Evolutionary conservation across 2,113 vertebrate species (phyloP), one percentile per base, ranked within the genome.

Genomic region (Zonotrichia leucophrys): DNA sequence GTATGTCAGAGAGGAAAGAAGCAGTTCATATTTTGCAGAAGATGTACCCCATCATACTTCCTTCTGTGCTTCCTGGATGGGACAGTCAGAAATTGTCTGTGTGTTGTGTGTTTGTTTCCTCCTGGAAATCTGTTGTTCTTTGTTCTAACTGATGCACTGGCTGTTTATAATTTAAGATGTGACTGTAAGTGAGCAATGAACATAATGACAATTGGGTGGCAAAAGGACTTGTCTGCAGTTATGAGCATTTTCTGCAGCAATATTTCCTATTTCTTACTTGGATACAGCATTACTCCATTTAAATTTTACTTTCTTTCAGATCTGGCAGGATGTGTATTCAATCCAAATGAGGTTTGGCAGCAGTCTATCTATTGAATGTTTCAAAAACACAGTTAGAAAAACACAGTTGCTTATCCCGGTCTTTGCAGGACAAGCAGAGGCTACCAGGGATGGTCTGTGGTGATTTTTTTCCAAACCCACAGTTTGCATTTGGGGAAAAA

Each of bases 301-400:
- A 52, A 90, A 44, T 96, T 92, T 60, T 52, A 64, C 74, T 96
- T 96, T 93, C 73, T 78, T 68, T 87, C 62, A 62, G 44, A 87
- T 88, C 28, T 92, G 70, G 31, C 85, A 95, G 85, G 75, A 83
- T 83, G 28, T 37, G 15, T 80, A 27, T 86, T 94, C 28, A 60
- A 16, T 70, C 85, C 85, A 83, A 84, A 67, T 53, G 93, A 95
- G 69, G 69, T 89, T 95, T 94, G 93, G 88, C 90, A 92, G 52
- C 28, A 60, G 47, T 70, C 63, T 95, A 44, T 66, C 58, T 78
- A 42, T 35, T 93, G 64, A 94, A 42, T 67, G 69, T 78, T 92
- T 74, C 75, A 83, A 68, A 96, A 93, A 74, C 87, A 86, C 24
- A 31, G 52, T 91, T 95, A 91, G 9, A 55, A 94, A 95, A 87